A percentile compares a stretch with the other conserved stretches of the same genome.
Conservation (phyloP, 1,140 invertebrate genomes). For the Onthophagus taurus region DNA sequence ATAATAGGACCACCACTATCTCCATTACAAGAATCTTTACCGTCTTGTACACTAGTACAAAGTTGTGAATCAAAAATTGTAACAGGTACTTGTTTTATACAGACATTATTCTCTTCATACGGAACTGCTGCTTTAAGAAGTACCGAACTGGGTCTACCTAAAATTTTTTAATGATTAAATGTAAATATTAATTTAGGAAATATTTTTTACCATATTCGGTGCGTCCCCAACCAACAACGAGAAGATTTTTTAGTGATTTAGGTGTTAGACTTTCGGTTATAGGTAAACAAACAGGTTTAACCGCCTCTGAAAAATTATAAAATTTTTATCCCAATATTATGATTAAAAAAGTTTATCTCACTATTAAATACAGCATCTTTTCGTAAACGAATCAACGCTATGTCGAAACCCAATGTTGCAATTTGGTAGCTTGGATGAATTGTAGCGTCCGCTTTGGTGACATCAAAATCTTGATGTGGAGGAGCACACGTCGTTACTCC, state of each 20-base stretch:
- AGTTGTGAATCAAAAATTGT: slow-evolving; percentile 14
- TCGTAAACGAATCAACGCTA: slow-evolving; percentile 50
- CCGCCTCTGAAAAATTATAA: slow-evolving; percentile 2
- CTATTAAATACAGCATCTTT: neutral
- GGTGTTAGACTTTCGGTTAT: too few relatives aligned
- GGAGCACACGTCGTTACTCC: slow-evolving; percentile 43
- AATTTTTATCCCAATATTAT: too few relatives aligned
- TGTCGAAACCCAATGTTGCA: slow-evolving; percentile 45
- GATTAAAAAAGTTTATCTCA: neutral
- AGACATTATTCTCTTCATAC: too few relatives aligned
- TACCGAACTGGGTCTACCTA: slow-evolving; percentile 17
- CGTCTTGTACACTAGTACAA: slow-evolving; percentile 15
- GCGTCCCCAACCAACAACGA: neutral
- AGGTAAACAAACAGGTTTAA: slow-evolving; percentile 5
- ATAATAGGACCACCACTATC: slow-evolving; percentile 13
- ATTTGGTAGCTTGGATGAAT: slow-evolving; percentile 45
- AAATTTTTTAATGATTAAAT: slow-evolving; percentile 17
- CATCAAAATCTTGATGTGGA: slow-evolving; percentile 45
- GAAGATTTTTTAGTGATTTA: slow-evolving; percentile 2
- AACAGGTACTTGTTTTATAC: too few relatives aligned
- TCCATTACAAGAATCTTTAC: slow-evolving; percentile 11
- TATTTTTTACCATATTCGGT: neutral
- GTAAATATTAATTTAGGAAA: neutral
- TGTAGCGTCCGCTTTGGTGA: slow-evolving; percentile 37
- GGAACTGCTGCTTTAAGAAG: slow-evolving; percentile 17